A percentile compares a stretch with the other conserved stretches of the same genome.
phyloP scores from a whole-genome alignment of 2,113 vertebrate genomes.

The Halichoeres trimaculatus region DNA sequence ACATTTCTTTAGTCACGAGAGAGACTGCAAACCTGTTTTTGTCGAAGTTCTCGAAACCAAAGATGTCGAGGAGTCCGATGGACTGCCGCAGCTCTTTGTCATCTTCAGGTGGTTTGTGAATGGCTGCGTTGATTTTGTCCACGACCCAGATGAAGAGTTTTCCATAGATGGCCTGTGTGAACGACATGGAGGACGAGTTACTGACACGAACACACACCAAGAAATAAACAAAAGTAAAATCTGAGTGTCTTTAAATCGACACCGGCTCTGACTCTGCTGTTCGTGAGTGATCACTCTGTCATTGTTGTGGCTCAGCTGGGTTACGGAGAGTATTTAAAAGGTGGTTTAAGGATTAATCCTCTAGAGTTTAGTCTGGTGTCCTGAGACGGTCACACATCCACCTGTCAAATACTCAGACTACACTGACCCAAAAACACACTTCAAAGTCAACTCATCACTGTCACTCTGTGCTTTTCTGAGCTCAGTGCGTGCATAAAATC shows the following conservation, averaged over 20 bases:
- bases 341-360: neutral
- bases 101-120: slow-evolving; percentile 85
- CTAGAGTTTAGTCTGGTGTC: neutral
- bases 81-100: slow-evolving; percentile 75
- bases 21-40: slow-evolving; percentile 86
- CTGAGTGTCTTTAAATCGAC: neutral
- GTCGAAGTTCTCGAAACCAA: slow-evolving; percentile 98
- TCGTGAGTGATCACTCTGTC: neutral
- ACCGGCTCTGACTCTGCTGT: neutral
- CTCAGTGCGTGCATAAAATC: no score
- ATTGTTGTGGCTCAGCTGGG: no score
- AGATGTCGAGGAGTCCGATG: slow-evolving; percentile 96
- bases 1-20: neutral
- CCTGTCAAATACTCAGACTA: neutral
- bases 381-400: no score
- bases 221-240: neutral
- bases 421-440: no score
- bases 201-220: neutral
- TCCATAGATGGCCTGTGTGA: slow-evolving; percentile 91
- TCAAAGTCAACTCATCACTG: no score
- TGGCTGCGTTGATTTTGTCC: slow-evolving; percentile 91
- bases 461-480: no score
- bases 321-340: no score
- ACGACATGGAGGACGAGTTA: neutral
- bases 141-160: slow-evolving; percentile 95